phyloP scores from a whole-genome alignment of 53 echinoderm and acorn worm species.

The Zoroaster sp. region DNA sequence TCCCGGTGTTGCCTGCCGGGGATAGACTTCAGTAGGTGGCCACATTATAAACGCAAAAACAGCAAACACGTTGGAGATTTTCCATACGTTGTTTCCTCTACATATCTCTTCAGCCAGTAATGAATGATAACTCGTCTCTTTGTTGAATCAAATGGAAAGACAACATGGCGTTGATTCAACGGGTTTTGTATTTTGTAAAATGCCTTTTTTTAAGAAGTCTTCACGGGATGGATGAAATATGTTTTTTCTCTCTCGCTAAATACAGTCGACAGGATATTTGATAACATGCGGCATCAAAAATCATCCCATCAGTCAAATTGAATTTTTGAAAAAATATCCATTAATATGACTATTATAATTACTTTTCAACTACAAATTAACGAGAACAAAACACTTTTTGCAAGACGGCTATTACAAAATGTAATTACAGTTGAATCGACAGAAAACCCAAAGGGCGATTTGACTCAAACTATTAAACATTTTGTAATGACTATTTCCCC shows the following conservation, averaged over 20 bases:
- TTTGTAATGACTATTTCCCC: no score
- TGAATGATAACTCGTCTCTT: not conserved
- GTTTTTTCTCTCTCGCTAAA: not conserved
- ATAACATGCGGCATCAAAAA: not conserved
- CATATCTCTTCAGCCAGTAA: not conserved
- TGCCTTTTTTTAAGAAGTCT: not conserved
- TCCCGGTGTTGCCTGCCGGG: not conserved
- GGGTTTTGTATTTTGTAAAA: not conserved
- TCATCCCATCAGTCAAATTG: not conserved
- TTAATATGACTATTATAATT: not conserved
- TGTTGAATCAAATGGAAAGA: not conserved
- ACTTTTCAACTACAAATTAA: not conserved
- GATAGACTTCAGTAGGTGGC: not conserved
- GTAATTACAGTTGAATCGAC: not conserved
- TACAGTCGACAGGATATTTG: not conserved
- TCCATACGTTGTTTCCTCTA: not conserved
- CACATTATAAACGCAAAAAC: conserved; percentile 6
- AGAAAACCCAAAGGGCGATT: not conserved
- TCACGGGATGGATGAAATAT: not conserved
- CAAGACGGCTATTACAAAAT: not conserved
- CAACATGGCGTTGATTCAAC: not conserved
- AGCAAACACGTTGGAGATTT: conserved; percentile 11
- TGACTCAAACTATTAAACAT: not conserved
- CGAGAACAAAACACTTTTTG: not conserved
- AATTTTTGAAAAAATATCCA: not conserved